A percentile compares a stretch with the other conserved stretches of the same genome.
These are phyloP conservation scores for Sardinella longiceps DNA, from an alignment of 2,797 vertebrate species.

Conservation along the genomic window DNA sequence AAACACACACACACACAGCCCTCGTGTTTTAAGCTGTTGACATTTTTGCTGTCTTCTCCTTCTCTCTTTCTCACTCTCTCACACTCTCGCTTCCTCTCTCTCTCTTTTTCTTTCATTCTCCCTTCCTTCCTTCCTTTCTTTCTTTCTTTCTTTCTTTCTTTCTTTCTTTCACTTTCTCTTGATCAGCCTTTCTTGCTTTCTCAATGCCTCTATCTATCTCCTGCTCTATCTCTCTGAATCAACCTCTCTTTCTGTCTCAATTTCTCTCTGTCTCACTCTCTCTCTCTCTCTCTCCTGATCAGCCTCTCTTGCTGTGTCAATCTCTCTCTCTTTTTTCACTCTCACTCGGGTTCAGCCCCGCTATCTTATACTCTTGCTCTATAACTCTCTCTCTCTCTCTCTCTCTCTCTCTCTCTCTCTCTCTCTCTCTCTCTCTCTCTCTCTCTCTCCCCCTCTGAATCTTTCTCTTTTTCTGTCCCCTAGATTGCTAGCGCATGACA, in stretches of 20 bases:
- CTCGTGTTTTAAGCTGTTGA: slow-evolving; percentile 49
- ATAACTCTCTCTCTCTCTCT: background rate
- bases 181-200: slow-evolving; percentile 25
- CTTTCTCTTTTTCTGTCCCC: too few species aligned
- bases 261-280: background rate
- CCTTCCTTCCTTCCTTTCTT: too few species aligned
- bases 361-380: too few species aligned
- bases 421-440: background rate
- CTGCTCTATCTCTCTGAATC: background rate
- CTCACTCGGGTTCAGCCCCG: too few species aligned
- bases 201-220: background rate
- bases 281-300: background rate
- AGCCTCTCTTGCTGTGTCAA: background rate
- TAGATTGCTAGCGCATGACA: background rate
- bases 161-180: background rate
- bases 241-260: background rate
- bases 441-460: too few species aligned
- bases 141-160: slow-evolving; percentile 16
- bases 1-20: slow-evolving; percentile 53
- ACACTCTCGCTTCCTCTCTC: too few species aligned
- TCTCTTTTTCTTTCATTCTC: too few species aligned
- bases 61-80: background rate
- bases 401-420: background rate
- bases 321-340: background rate
- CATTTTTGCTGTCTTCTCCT: slow-evolving; percentile 44